Evolutionary conservation across 1,140 invertebrate genomes (phyloP), one percentile per base, ranked within the genome.

Genomic region (Neomicropteryx cornuta): DNA sequence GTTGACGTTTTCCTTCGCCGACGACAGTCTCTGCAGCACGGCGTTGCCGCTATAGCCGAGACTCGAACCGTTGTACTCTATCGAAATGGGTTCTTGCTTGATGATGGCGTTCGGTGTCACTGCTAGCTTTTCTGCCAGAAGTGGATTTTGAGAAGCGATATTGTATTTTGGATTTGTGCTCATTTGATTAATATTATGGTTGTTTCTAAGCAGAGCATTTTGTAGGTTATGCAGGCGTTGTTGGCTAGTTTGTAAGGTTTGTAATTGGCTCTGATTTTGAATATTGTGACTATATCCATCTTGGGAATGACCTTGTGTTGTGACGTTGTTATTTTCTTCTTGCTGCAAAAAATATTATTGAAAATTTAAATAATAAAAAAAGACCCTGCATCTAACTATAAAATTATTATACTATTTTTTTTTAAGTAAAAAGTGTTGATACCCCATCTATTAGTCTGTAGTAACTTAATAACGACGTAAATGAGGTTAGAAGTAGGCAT

Each of bases 91-190:
- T 52, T 68, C 66, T 38, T 68, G 66, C 54, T 68, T 68, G 50
- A 68, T 70, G 30, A 47, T 52, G 17, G 63, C 68, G 47, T 61
- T 72, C 57, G 72, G 64, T 58, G 72, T 66, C 56, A 70, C 60
- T 37, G 66, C 66, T 21, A 75, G 45, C 44, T 74, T 75, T 46
- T 75, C 71, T 10, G 84, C 84, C 42, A 88, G 65, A 28, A 88
- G 65, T 21, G 84, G 84, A 60, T 88, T 88, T 11, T 80, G 79
- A 1, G 83, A 82, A 2, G 83, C 83, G 33, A 88, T 87, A 38
- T 81, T 84, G 51, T 80, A 81, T 63, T 81, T 81, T 48, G 75
- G 71, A 52, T 71, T 65, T 52, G 68, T 71, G 18, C 68, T 73
- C 28, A 68, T 69, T 42, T 61, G 61, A 39, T 62, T 54, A 44